Evolutionary conservation across 2,113 vertebrate genomes (phyloP).

Genomic region (Heptranchias perlo): DNA sequence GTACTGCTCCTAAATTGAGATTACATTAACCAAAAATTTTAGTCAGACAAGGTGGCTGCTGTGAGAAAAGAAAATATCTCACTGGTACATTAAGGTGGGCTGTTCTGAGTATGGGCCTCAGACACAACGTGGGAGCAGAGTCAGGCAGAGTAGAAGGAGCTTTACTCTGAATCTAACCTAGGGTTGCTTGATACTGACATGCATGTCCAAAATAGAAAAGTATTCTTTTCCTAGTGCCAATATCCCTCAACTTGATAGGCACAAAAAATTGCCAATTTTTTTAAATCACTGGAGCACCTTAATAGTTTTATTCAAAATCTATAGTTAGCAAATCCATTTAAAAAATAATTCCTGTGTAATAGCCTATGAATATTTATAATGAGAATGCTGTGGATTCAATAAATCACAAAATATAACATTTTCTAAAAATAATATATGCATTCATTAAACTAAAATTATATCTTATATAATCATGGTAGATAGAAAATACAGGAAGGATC

Average conservation of each 20-base stretch:
- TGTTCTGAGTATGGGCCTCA: neutral
- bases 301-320: neutral
- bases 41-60: neutral
- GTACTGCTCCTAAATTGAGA: neutral
- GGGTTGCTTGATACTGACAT: neutral
- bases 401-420: neutral
- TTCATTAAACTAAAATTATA: constrained; percentile 7
- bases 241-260: neutral
- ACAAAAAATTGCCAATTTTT: neutral
- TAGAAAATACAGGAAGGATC: neutral
- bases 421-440: neutral
- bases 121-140: neutral
- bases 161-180: neutral
- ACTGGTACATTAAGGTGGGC: neutral
- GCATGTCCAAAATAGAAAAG: neutral
- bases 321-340: neutral
- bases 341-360: neutral
- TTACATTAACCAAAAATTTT: neutral
- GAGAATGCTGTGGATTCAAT: neutral
- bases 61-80: neutral
- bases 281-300: neutral
- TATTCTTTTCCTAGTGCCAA: neutral
- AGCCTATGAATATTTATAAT: constrained; percentile 10
- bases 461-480: neutral
- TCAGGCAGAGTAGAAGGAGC: neutral